Conservation (phyloP, 1,140 invertebrate species). For the Coenobita brevimanus region DNA sequence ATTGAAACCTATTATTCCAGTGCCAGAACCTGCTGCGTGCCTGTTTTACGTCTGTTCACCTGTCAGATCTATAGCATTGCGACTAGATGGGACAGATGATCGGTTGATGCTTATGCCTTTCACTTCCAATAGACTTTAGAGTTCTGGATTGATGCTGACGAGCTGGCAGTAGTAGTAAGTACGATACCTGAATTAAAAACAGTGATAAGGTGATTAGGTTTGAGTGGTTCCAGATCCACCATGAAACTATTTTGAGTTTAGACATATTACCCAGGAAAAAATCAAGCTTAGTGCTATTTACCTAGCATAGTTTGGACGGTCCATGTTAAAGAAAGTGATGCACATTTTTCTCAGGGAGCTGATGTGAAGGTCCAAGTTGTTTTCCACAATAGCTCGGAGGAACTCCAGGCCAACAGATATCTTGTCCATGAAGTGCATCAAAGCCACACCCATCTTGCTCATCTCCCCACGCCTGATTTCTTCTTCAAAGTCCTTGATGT, state of each 20-base stretch:
- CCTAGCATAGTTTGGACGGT: no score
- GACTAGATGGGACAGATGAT: neutral
- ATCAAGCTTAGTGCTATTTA: no score
- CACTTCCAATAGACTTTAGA: neutral
- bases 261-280: no score
- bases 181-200: no score
- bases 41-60: neutral
- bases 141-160: no score
- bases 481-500: neutral
- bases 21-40: neutral
- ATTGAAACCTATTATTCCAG: slow-evolving; percentile 1
- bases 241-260: neutral
- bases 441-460: neutral
- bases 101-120: neutral
- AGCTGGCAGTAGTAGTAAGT: no score
- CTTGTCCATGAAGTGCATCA: neutral
- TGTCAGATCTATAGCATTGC: neutral
- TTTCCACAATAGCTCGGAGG: neutral
- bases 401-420: neutral
- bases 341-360: no score
- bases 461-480: neutral
- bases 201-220: neutral
- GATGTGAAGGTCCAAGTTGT: neutral
- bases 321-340: no score
- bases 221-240: neutral